Base-by-base conservation (phyloP, 2,113 vertebrate species). In the Pachyramphus minor region DNA sequence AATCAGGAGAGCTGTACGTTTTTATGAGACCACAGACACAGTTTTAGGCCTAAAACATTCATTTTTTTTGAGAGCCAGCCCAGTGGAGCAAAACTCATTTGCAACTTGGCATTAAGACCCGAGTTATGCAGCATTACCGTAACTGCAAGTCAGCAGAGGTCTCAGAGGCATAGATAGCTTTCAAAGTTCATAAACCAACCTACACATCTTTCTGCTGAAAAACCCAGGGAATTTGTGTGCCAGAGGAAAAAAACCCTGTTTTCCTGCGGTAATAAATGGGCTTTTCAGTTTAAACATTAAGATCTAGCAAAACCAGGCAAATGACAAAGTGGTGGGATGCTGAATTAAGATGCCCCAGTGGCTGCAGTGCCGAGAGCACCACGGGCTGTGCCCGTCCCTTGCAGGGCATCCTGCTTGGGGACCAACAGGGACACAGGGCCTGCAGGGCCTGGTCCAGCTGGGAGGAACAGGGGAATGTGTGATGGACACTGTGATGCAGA, bases 121-220 rank as follows among this genome's bases (percentile, higher is more conserved):
- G 0, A 58, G 60, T 55, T 74, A 81, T 53, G 52, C 64, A 27
- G 49, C 68, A 37, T 96, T 96, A 81, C 76, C 0, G 72, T 95
- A 96, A 96, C 66, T 82, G 20, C 0, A 11, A 87, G 83, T 92
- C 92, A 96, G 79, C 71, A 79, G 91, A 89, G 62, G 60, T 72
- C 88, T 93, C 76, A 8, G 86, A 81, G 95, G 79, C 76, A 33
- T 0, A 58, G 66, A 21, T 15, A 66, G 35, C 41, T 72, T 90
- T 96, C 92, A 71, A 21, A 92, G 68, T 41, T 42, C 75, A 64
- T 77, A 77, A 92, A 78, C 52, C 8, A 8, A 7, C 76, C 4
- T 4, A 42, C 35, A 78, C 62, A 72, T 72, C 56, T 90, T 92
- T 60, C 85, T 81, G 5, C 25, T 76, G 56, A 81, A 91, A 91